These are phyloP conservation scores for Pristiophorus japonicus DNA, from an alignment of 2,113 vertebrate genomes.

Conservation along the genomic window DNA sequence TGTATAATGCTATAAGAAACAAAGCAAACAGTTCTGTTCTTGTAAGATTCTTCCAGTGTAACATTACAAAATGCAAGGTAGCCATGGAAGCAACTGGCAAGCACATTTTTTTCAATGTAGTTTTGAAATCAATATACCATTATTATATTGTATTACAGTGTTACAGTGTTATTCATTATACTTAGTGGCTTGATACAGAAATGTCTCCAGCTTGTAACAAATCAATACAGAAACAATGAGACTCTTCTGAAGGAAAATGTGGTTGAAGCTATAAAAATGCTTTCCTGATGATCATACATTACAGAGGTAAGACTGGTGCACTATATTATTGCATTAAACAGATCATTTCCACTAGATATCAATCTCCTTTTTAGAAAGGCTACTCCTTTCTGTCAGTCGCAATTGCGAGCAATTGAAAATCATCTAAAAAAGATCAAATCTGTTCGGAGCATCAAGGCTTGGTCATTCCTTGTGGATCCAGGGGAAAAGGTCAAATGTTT, in stretches of 20 bases:
- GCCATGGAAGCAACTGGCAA: background rate
- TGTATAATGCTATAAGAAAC: background rate
- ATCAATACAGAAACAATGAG: constrained; percentile 19
- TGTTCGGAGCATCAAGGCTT: background rate
- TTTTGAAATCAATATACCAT: constrained; percentile 29
- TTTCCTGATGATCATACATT: constrained; percentile 1
- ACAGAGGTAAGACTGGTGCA: background rate
- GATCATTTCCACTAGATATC: background rate
- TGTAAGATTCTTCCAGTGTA: background rate
- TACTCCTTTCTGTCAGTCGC: background rate
- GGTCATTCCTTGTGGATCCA: background rate
- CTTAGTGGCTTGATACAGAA: background rate
- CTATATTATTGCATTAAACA: background rate
- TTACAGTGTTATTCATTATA: constrained; percentile 12
- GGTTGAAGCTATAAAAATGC: constrained; percentile 9
- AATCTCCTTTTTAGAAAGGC: background rate
- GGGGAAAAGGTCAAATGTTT: background rate
- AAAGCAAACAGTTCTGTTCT: background rate
- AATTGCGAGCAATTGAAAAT: background rate
- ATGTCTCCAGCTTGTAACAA: constrained; percentile 4
- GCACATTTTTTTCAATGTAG: background rate
- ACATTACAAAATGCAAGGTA: background rate
- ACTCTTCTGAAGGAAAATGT: constrained; percentile 1
- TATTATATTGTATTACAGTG: constrained; percentile 8
- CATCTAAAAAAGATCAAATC: background rate